Conservation (phyloP, 2,888 invertebrate species). For the Philereme vetulata region DNA sequence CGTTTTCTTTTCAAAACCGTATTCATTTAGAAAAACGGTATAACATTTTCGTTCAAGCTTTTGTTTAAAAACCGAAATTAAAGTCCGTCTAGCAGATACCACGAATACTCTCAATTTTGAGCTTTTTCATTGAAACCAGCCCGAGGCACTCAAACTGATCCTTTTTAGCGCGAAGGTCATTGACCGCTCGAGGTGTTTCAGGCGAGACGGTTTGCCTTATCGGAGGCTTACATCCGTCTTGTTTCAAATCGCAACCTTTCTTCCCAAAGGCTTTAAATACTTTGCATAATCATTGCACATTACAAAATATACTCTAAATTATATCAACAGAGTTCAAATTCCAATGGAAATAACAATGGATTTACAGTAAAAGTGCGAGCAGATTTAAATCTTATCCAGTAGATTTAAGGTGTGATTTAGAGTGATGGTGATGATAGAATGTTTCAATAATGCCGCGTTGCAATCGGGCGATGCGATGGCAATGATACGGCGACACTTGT, state of each 20-base stretch:
- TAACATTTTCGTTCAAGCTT: too few species aligned
- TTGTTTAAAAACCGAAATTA: too few species aligned
- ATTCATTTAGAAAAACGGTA: too few species aligned
- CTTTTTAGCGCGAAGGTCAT: conserved; percentile 6
- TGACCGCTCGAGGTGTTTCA: conserved; percentile 21
- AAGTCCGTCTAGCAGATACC: not conserved
- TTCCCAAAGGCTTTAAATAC: conserved; percentile 29
- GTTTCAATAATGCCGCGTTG: conserved; percentile 34
- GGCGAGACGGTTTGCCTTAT: conserved; percentile 29
- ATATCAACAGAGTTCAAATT: conserved; percentile 12
- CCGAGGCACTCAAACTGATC: conserved; percentile 7
- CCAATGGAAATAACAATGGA: conserved; percentile 2
- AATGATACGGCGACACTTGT: conserved; percentile 30
- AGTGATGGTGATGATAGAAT: conserved; percentile 15
- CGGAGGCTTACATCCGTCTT: conserved; percentile 33
- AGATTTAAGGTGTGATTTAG: conserved; percentile 23
- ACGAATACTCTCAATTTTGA: conserved; percentile 8
- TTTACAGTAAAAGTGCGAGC: conserved; percentile 12
- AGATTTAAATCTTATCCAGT: conserved; percentile 22
- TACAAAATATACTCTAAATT: conserved; percentile 15
- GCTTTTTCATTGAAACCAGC: conserved; percentile 11
- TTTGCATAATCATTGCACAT: conserved; percentile 25
- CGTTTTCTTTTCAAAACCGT: too few species aligned
- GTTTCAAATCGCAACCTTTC: conserved; percentile 33
- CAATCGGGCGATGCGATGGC: conserved; percentile 23